Base-by-base conservation (phyloP, 2,888 invertebrate species). In the Scelioninae gen. 1 region DNA sequence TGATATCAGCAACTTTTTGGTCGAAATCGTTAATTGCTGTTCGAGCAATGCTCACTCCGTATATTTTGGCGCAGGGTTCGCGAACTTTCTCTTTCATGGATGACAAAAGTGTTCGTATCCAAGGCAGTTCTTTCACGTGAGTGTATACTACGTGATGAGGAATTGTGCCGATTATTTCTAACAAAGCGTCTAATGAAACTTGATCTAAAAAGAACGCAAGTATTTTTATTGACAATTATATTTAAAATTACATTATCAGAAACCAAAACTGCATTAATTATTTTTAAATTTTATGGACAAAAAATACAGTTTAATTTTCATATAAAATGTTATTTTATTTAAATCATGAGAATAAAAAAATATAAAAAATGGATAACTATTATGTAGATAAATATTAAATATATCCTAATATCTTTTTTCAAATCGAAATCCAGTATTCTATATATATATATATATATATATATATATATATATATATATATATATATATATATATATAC, bases 141-240 rank as follows among this genome's bases (percentile, higher is more conserved):
- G 95, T 94, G 38, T 94, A 89, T 0, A 95, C 94, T 88, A 97
- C 94, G 72, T 94, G 93, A 23, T 95, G 94, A 0, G 97, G 96
- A 9, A 96, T 94, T 79, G 96, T 96, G 47, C 97, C 97, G n/a
- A 97, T 93, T 23, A 97, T 93, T 92, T 98, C 98, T 85, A 97
- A 93, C 89, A 98, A 94, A 86, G 96, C 97, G 71, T 95, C 95
- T 65, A 98, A 91, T 0, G 95, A 93, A 92, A 95, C 94, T 53
- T 94, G 90, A 87, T 94, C 95, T 95, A 89, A 58, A 53, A 83
- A 49, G 78, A 53, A 31, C n/a, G 29, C 8, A 32, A 10, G 13
- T 53, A 29, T 32, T 51, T 11, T 29, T 34, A 38, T 38, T 38
- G 38, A 38, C 8, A 38, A 38, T 38, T 38, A 38, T 38, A 38